Evolutionary conservation across 1,140 invertebrate species (phyloP), one percentile per base, ranked within the genome.

Genomic region (Asbolus verrucosus): DNA sequence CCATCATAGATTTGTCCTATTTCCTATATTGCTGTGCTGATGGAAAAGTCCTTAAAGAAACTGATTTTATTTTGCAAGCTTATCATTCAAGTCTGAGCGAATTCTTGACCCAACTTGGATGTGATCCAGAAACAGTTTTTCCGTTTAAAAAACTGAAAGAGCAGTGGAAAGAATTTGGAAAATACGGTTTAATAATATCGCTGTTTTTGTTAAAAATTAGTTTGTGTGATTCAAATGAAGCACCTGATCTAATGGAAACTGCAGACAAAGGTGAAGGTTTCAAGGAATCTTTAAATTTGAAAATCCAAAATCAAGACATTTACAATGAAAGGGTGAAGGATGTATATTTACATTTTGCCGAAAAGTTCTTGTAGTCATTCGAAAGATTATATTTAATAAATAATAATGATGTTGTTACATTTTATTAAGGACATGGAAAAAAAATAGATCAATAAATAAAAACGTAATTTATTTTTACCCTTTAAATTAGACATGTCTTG

Each of bases 111-210:
- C 24, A 67, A 70, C 16, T 43, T 15, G 14, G 72, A 68, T 16
- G 71, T 70, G 66, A 72, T 70, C 8, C 68, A 46, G 11, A 84
- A 1, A 73, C 83, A 16, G 65, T 85, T 4, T 84, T 84, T 73
- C 84, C 87, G 0, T 73, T 73, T 11, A 30, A 69, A 8, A 75
- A 82, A 24, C 85, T 75, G 8, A 66, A 71, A 30, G 63, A 78
- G 4, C 82, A 85, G 14, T 73, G 82, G 74, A 78, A 76, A 8
- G 70, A 66, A 5, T 80, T 78, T 50, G 67, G 78, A 9, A 78
- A 80, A 1, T 78, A 79, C 13, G 83, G 82, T 2, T 16, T 70
- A 1, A 31, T 50, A 6, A 59, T 71, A 43, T 41, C 31, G 5
- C 6, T 69, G 0, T 39, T 73, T 65, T 62, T 41, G 27, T 36